Conservation (phyloP, 2,797 vertebrate species). For the Linurgus olivaceus region DNA sequence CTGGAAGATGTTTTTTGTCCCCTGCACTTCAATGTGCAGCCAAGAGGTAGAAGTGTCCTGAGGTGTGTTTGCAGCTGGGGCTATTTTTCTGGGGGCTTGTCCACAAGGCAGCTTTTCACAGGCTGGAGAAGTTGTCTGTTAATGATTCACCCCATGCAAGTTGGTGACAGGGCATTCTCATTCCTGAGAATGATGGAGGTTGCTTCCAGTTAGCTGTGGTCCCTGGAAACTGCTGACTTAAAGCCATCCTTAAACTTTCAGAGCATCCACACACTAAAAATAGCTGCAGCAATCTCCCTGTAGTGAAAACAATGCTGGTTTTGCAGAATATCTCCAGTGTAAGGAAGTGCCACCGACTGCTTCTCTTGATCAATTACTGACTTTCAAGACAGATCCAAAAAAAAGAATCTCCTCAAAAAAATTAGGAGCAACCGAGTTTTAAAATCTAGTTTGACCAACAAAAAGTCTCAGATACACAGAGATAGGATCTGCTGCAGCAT, state of each 20-base stretch:
- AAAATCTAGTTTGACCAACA: background rate
- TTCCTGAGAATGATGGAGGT: background rate
- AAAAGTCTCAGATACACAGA: background rate
- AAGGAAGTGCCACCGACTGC: background rate
- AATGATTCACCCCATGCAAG: background rate
- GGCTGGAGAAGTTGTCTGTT: background rate
- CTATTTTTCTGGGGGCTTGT: background rate
- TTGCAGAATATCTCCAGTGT: background rate
- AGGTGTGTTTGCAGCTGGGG: background rate
- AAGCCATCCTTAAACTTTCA: slow-evolving; percentile 34
- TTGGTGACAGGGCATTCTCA: background rate
- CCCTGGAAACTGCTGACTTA: slow-evolving; percentile 30
- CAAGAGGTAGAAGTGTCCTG: background rate
- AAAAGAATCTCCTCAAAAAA: background rate
- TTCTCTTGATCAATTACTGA: background rate
- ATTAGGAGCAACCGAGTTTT: background rate
- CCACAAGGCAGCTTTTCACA: background rate
- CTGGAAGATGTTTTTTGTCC: background rate
- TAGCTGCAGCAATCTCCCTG: slow-evolving; percentile 4
- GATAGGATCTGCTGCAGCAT: background rate
- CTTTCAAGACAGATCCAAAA: background rate
- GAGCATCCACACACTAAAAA: slow-evolving; percentile 3
- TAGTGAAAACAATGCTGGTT: background rate
- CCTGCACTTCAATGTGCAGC: background rate
- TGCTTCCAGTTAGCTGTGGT: background rate